Evolutionary conservation across 2,888 invertebrate genomes (phyloP).

Genomic region (Anagyrus pseudococci): DNA sequence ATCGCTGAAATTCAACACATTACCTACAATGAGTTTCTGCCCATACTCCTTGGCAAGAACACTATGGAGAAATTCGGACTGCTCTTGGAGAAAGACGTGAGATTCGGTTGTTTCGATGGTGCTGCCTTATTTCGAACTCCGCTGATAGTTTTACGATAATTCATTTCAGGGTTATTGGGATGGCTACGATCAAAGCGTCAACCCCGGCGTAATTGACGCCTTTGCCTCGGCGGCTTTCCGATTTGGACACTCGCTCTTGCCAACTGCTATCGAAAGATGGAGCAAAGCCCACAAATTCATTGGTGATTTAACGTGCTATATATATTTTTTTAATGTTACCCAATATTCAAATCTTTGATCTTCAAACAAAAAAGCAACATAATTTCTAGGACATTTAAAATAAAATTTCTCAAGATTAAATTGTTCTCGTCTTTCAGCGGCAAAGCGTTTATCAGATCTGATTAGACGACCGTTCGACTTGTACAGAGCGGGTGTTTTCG

Average conservation of each 20-base stretch:
- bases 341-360: no score
- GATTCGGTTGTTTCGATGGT: conserved; percentile 1
- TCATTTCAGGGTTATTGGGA: conserved; percentile 69
- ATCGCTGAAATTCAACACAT: conserved; percentile 89
- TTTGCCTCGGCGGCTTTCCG: conserved; percentile 93
- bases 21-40: conserved; percentile 89
- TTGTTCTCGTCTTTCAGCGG: conserved; percentile 68
- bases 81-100: conserved; percentile 79
- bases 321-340: background rate
- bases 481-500: conserved; percentile 87
- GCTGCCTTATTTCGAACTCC: conserved; percentile 4
- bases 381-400: no score
- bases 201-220: conserved; percentile 87
- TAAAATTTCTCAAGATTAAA: background rate
- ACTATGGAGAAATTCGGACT: conserved; percentile 91
- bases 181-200: conserved; percentile 82
- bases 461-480: conserved; percentile 89
- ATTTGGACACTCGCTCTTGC: conserved; percentile 88
- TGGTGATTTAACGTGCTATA: conserved; percentile 64
- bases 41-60: conserved; percentile 86
- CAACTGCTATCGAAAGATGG: conserved; percentile 91
- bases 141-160: conserved; percentile 1
- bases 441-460: conserved; percentile 85
- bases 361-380: background rate
- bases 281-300: conserved; percentile 95